Percentiles rank a stretch among this genome's conserved stretches.
Evolutionary conservation across 1,140 invertebrate species (phyloP).

Genomic region (Euglossa dilemma): DNA sequence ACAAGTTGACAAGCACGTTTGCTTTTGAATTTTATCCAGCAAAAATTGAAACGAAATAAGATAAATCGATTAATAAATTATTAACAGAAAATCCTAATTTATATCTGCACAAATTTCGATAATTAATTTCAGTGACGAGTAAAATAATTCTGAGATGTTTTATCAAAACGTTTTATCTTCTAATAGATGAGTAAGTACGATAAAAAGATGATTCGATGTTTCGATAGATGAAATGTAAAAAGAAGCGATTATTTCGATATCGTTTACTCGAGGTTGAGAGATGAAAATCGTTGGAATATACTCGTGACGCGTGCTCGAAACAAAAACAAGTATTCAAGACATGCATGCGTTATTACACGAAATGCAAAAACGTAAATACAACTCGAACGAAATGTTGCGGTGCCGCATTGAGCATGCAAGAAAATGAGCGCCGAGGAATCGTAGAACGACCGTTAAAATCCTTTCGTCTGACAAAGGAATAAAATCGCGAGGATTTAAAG

Average conservation of each 20-base stretch:
- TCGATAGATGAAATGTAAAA: not conserved
- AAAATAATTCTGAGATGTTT: too few relatives aligned
- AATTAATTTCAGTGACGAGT: too few relatives aligned
- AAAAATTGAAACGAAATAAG: too few relatives aligned
- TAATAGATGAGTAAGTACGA: not conserved
- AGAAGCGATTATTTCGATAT: constrained; percentile 3
- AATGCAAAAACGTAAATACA: constrained; percentile 34
- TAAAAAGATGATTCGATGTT: too few relatives aligned
- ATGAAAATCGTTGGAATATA: not conserved
- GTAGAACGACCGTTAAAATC: not conserved
- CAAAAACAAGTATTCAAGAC: constrained; percentile 29
- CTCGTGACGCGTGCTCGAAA: constrained; percentile 12
- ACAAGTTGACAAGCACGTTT: too few relatives aligned
- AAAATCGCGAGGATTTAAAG: not conserved
- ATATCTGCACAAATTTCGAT: too few relatives aligned
- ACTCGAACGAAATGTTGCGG: constrained; percentile 56
- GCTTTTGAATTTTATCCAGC: too few relatives aligned
- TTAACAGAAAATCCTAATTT: too few relatives aligned
- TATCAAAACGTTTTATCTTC: too few relatives aligned
- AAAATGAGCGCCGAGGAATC: not conserved
- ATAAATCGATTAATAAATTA: too few relatives aligned
- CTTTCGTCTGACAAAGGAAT: not conserved
- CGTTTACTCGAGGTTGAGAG: not conserved
- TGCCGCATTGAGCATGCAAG: constrained; percentile 40
- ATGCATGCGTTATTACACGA: constrained; percentile 27